Percentiles rank a stretch among this genome's conserved stretches.
Conservation (phyloP, 2,113 vertebrate species). For the Istiophorus platypterus region DNA sequence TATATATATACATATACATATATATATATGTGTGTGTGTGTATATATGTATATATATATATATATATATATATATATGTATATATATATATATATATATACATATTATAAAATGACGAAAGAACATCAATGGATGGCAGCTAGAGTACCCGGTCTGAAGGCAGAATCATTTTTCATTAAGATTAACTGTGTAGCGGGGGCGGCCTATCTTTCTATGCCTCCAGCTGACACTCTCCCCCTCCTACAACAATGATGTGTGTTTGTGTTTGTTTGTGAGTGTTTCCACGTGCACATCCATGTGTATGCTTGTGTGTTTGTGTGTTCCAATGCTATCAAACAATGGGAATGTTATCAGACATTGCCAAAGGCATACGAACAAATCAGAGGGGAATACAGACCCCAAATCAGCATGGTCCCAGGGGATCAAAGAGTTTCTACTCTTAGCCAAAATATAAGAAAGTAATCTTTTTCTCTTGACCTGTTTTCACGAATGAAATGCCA, state of each 20-base stretch:
- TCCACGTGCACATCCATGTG: slow-evolving; percentile 5
- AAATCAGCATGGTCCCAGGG: slow-evolving; percentile 65
- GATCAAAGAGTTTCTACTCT: slow-evolving; percentile 55
- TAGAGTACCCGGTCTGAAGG: slow-evolving; percentile 72
- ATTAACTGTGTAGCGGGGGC: slow-evolving; percentile 78
- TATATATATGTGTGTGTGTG: no score
- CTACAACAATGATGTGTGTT: slow-evolving; percentile 52
- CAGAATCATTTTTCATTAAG: slow-evolving; percentile 82
- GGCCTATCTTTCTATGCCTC: slow-evolving; percentile 78
- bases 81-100: slow-evolving; percentile 32
- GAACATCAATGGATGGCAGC: slow-evolving; percentile 75
- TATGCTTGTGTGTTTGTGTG: slow-evolving; percentile 33
- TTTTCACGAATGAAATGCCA: slow-evolving; percentile 51
- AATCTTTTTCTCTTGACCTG: slow-evolving; percentile 56
- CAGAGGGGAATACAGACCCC: slow-evolving; percentile 66
- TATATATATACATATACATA: no score
- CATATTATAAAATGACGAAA: slow-evolving; percentile 53
- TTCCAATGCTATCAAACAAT: slow-evolving; percentile 72
- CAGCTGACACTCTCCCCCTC: slow-evolving; percentile 77
- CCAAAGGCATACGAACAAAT: slow-evolving; percentile 63
- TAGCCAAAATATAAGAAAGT: slow-evolving; percentile 48
- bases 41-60: no score
- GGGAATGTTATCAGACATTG: slow-evolving; percentile 69
- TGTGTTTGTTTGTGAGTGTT: slow-evolving; percentile 37
- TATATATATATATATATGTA: neutral